Base-by-base conservation (phyloP, 2,113 vertebrate genomes). In the Cyprinodon brontotheroides region DNA sequence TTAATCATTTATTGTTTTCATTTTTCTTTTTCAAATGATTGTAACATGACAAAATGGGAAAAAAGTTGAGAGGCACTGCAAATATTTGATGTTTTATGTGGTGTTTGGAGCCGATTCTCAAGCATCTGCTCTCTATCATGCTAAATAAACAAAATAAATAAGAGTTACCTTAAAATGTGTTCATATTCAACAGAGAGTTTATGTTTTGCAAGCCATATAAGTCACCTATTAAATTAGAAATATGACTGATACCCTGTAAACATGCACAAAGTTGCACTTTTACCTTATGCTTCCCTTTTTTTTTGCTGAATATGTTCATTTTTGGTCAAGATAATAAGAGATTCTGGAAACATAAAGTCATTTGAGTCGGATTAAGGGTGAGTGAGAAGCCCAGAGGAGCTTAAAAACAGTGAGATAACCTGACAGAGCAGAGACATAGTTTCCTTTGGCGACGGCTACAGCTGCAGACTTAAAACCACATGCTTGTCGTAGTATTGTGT, bases 381-480 rank as follows among this genome's bases (percentile, higher is more conserved):
- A 53, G 3, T 43, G 48, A 61, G 61, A 61, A 12, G 71, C 41
- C 80, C 66, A 81, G 65, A 82, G 20, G 59, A 72, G 59, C 29
- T 9, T 45, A 77, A 50, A 75, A 65, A 76, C 65, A 73, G 75
- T 71, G 37, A 74, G 78, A 84, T 81, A 84, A 81, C 72, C 72
- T 53, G 60, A 80, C 71, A 77, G 72, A 85, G 11, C 64, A 72
- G 77, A 86, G 80, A 78, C 64, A 81, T 81, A 87, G 85, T 90
- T 89, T 91, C 88, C 87, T 73, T 83, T 90, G 85, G 84, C 88
- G 83, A 57, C 9, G 47, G 74, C 84, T 86, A 45, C 80, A 77
- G 84, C 79, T 83, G 74, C 88, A 86, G 65, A 89, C 82, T 87
- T 77, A 81, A 90, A 92, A 89, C 87, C 92, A 93, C 89, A 89